Base-by-base conservation (phyloP, 2,113 vertebrate genomes). In the Phaethon lepturus region DNA sequence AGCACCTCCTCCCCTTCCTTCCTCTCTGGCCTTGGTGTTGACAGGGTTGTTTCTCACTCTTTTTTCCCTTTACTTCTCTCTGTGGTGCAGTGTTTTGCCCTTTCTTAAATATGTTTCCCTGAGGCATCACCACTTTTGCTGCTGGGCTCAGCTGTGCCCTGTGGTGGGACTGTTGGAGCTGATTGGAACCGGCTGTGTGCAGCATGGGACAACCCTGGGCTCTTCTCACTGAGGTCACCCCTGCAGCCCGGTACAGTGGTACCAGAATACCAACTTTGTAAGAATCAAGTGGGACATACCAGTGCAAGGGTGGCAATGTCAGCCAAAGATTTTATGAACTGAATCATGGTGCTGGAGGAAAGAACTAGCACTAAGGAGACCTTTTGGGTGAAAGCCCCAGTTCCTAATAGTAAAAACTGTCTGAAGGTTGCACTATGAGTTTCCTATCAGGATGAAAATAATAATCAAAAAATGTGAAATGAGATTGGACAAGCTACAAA, bases 111-210 rank as follows among this genome's bases (percentile, higher is more conserved):
- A 22, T 10, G 3, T 40, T 67, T 60, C 74, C 24, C 40, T 53
- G 10, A 55, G 53, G 29, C n/a, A 74, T 11, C 40, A n/a, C 8
- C 14, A 35, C 10, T 67, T 74, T 60, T 49, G 8, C 29, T 55
- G 9, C 24, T 31, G 35, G 38, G 31, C 8, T 81, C 47, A 62
- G 40, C 17, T 44, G 10, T 44, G 31, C 18, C 49, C 17, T 53
- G 11, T 1, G 1, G 17, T 40, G 7, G 10, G 17, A 56, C 14
- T 4, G 9, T 6, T 63, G 29, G 15, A 75, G 11, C 11, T 7
- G 11, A 7, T 10, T 50, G 56, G 24, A 77, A 69, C 19, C 1
- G 0, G 5, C 22, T 7, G 10, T 58, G 29, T 18, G 17, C 2
- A 4, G 20, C 38, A 33, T 2, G 0, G 15, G 22, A 17, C 38